Conservation (phyloP, 2,888 invertebrate genomes). For the Linyphia triangularis region DNA sequence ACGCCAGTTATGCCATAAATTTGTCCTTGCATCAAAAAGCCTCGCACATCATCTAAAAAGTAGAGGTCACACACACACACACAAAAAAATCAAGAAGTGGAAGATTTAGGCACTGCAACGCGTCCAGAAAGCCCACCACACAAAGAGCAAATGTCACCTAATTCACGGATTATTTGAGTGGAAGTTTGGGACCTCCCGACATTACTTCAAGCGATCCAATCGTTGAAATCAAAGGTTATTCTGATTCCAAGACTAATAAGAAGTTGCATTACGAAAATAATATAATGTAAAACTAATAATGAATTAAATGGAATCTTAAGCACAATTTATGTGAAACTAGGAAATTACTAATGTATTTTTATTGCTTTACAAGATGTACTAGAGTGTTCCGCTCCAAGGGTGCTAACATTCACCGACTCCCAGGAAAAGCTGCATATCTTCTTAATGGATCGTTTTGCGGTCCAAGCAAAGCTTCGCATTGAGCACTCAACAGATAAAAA, state of each 20-base stretch:
- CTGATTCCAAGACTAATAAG: not conserved
- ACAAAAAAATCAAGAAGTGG: not conserved
- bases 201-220: not conserved
- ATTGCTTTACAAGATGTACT: too few species aligned
- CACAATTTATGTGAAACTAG: too few species aligned
- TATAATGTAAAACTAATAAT: not conserved
- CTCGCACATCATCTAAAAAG: not conserved
- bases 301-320: not conserved
- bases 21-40: not conserved
- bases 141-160: too few species aligned
- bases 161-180: not conserved
- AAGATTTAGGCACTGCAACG: too few species aligned
- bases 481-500: too few species aligned
- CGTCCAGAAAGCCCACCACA: too few species aligned
- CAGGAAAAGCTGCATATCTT: too few species aligned
- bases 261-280: not conserved
- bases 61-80: not conserved
- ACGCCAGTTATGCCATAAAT: not conserved
- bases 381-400: too few species aligned
- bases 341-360: too few species aligned
- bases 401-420: too few species aligned
- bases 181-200: not conserved
- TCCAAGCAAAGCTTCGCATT: too few species aligned
- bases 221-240: not conserved
- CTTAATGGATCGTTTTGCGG: too few species aligned